Evolutionary conservation across 2,888 invertebrate genomes (phyloP), one percentile per base, ranked within the genome.

Genomic region (Apamea epomidion): DNA sequence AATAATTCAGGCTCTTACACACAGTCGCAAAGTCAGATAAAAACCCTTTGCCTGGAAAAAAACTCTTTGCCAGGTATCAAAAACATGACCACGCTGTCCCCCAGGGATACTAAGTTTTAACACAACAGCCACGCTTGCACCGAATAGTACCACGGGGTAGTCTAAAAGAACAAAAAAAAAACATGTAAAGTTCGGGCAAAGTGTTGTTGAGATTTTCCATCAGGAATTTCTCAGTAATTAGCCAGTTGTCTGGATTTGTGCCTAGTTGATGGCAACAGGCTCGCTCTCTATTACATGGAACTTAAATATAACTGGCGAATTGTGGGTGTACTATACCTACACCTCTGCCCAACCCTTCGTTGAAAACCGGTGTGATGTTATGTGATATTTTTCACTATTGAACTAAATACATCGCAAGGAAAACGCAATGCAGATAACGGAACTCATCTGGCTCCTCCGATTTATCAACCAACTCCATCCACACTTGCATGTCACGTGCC

Each of bases 341-440:
- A 60, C n/a, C 6, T 60, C 14, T 67, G 37, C 37, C 5, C 18
- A 45, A 18, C n/a, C 10, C 5, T 42, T 10, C 21, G 7, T 7
- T 25, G 4, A 25, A 37, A 42, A 25, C 16, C 42, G 25, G 37
- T 8, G 8, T 68, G 3, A n/a, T 21, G 14, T 12, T 21, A 48
- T 12, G 18, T 12, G 10, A n/a, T 29, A 10, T 21, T 4, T 21
- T 5, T 29, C 7, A 70, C 7, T 42, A 21, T 1, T 21, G n/a
- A 32, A 45, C 42, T 25, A 37, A 37, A 58, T 8, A 76, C 10
- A 60, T 32, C 6, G 12, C 25, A 45, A 45, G 4, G 12, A 84
- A 84, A 67, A 62, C 81, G 67, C 67, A 85, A 72, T 71, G 70
- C 81, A 85, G 68, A 85, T 85, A 85, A 54, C 25, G 29, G 48